Evolutionary conservation across 2,113 vertebrate species (phyloP).

Genomic region (Micronycteris hirsuta): DNA sequence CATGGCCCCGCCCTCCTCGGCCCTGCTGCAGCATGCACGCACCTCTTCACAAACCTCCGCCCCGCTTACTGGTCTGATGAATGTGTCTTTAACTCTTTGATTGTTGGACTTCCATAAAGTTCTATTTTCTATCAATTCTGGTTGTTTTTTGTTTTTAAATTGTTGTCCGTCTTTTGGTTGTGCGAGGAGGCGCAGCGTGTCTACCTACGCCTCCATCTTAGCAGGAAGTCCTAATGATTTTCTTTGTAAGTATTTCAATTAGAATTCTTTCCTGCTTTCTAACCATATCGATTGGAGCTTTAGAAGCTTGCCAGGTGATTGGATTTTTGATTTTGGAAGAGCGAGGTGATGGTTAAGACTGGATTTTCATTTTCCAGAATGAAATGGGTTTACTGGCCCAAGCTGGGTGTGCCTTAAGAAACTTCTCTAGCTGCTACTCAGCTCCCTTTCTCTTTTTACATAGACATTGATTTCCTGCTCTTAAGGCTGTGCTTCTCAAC

Average conservation of each 20-base stretch:
- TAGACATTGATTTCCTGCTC: not conserved
- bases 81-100: no score
- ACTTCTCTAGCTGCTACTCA: not conserved
- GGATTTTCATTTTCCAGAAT: conserved; percentile 6
- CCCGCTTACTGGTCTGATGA: no score
- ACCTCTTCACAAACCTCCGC: no score
- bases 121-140: no score
- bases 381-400: not conserved
- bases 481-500: not conserved
- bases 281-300: not conserved
- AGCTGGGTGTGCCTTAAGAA: not conserved
- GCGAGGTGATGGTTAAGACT: not conserved
- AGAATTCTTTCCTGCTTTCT: not conserved
- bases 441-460: not conserved
- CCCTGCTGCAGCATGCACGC: no score
- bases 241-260: conserved; percentile 6
- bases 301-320: conserved; percentile 9
- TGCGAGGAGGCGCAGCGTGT: no score
- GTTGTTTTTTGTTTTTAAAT: no score
- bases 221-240: not conserved
- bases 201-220: no score
- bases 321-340: not conserved
- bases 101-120: no score
- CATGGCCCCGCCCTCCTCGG: no score
- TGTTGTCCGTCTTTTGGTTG: no score